Base-by-base conservation (phyloP, 1,140 invertebrate species). In the Cylas formicarius region DNA sequence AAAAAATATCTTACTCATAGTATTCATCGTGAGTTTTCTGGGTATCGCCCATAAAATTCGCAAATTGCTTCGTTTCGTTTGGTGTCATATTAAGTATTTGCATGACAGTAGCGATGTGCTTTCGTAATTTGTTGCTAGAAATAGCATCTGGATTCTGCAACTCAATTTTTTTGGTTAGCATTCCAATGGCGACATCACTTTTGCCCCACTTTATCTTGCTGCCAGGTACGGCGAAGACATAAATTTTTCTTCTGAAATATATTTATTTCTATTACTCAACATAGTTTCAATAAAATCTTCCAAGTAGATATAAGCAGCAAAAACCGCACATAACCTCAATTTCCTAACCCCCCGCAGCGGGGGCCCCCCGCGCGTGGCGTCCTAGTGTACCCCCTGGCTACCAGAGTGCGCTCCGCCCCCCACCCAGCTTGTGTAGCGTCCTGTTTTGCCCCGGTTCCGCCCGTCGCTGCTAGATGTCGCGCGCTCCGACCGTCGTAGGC, bases 1-100 rank as follows among this genome's bases (percentile, higher is more conserved):
- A n/a, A n/a, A n/a, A n/a, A n/a, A n/a, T n/a, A n/a, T n/a, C 48
- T 51, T 51, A 54, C 48, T 54, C 52, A 32, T 54, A 54, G 46
- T 51, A 40, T 16, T 40, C 53, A 8, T 33, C 36, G 18, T 55
- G 53, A 7, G 49, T 55, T 52, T 55, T 52, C 46, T 38, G 20
- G 5, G 53, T 55, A 29, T 52, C 45, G 4, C 50, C 46, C 45
- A 55, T 55, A 28, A 52, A 45, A 11, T 45, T 35, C 7, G 42
- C 32, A 52, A 55, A 52, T 22, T 52, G n/a, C n/a, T n/a, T n/a
- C 6, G 20, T 31, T 22, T 55, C 50, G 13, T 52, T 46, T 43
- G 44, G 44, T 9, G 23, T 32, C 10, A 55, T 32, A 50, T 39
- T 55, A 6, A 53, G 29, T 16, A 56, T 50, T 43, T 50, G 48